phyloP scores from a whole-genome alignment of 1,140 invertebrate species.

The Drosophila cardini region DNA sequence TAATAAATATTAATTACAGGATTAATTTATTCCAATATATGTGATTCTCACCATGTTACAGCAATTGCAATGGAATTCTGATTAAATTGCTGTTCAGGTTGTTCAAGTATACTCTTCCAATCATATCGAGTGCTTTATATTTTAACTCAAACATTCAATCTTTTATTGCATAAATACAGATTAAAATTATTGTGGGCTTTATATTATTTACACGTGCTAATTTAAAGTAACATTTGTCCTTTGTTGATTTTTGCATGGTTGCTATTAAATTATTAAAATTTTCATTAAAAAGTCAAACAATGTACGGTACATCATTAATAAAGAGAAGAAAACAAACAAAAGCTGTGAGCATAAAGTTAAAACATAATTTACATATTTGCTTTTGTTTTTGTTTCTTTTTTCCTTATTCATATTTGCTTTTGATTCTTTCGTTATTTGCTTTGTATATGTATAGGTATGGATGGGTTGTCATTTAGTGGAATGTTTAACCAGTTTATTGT shows the following conservation, averaged over 20 bases:
- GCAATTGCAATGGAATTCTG: no score
- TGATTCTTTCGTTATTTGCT: conserved; percentile 15
- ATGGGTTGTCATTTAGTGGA: conserved; percentile 47
- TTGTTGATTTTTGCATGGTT: conserved; percentile 41
- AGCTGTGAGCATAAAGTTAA: conserved; percentile 21
- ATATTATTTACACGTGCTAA: conserved; percentile 54
- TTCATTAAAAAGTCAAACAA: conserved; percentile 79
- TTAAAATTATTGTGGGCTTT: conserved; percentile 51
- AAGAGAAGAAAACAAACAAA: conserved; percentile 43
- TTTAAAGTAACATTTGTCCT: conserved; percentile 34
- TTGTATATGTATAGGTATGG: conserved; percentile 5
- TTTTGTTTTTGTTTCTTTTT: conserved; percentile 36
- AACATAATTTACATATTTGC: conserved; percentile 64
- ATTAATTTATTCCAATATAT: no score
- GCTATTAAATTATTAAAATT: conserved; percentile 71
- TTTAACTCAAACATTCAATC: conserved; percentile 13
- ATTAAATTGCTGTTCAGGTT: no score
- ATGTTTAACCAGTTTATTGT: conserved; percentile 68
- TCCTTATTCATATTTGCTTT: conserved; percentile 34
- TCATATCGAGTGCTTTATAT: conserved; percentile 8
- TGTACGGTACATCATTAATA: conserved; percentile 21
- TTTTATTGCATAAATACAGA: conserved; percentile 10
- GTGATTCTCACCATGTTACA: no score
- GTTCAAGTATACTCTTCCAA: no score
- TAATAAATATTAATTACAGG: no score